phyloP scores from a whole-genome alignment of 1,140 invertebrate species.

The Drosophila varians region DNA sequence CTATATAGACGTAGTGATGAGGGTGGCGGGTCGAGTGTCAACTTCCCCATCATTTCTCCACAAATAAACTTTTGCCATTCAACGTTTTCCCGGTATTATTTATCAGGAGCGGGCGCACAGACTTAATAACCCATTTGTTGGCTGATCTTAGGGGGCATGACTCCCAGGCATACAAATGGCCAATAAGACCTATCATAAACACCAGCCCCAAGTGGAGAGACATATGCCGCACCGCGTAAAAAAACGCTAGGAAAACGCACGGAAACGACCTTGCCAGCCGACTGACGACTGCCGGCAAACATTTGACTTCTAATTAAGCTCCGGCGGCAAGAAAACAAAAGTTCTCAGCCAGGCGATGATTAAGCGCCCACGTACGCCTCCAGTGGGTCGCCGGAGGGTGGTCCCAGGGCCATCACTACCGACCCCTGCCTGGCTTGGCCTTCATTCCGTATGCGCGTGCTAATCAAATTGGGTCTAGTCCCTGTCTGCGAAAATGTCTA shows the following conservation, averaged over 20 bases:
- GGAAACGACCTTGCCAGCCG: constrained; percentile 56
- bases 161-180: constrained; percentile 66
- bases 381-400: neutral
- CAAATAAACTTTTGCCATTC: constrained; percentile 34
- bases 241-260: constrained; percentile 41
- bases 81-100: constrained; percentile 36
- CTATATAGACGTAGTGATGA: constrained; percentile 5
- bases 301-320: constrained; percentile 77
- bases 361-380: constrained; percentile 63
- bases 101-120: constrained; percentile 37
- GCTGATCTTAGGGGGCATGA: constrained; percentile 45
- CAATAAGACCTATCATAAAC: constrained; percentile 65
- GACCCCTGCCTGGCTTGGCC: constrained; percentile 38
- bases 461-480: constrained; percentile 81
- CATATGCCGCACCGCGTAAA: constrained; percentile 61
- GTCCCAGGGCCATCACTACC: constrained; percentile 1
- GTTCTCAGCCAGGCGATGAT: constrained; percentile 54
- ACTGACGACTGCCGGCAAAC: too few species aligned
- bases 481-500: constrained; percentile 66
- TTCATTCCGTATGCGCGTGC: constrained; percentile 67
- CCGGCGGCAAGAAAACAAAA: constrained; percentile 48
- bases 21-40: constrained; percentile 25
- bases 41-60: constrained; percentile 12
- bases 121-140: constrained; percentile 76
- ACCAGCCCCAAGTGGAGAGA: constrained; percentile 18